A percentile compares a stretch with the other conserved stretches of the same genome.
These are phyloP conservation scores for Linepithema humile DNA, from an alignment of 1,140 invertebrate genomes.

Conservation along the genomic window DNA sequence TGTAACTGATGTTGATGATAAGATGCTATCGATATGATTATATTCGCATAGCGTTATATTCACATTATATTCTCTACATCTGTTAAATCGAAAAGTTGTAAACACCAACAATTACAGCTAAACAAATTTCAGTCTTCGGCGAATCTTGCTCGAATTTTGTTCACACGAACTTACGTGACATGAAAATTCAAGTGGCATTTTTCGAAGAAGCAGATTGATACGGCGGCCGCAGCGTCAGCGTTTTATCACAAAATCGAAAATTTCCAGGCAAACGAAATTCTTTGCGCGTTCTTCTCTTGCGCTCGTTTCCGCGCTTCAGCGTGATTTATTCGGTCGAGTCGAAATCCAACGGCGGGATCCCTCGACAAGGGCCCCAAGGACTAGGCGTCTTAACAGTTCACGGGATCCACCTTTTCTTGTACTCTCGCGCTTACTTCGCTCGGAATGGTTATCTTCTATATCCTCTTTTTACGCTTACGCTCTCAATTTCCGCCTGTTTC, in stretches of 20 bases:
- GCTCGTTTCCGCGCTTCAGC: constrained; percentile 40
- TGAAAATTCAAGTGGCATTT: constrained; percentile 20
- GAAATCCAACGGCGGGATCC: constrained; percentile 42
- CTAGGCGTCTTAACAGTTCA: constrained; percentile 43
- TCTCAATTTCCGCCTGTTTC: constrained; percentile 56
- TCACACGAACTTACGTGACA: too few species aligned
- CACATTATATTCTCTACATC: constrained; percentile 17
- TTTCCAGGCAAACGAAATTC: constrained; percentile 46
- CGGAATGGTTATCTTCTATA: constrained; percentile 57
- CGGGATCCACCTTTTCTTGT: constrained; percentile 35
- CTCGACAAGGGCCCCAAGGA: constrained; percentile 51
- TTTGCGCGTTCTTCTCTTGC: constrained; percentile 26
- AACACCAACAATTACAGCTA: constrained; percentile 53
- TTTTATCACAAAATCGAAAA: constrained; percentile 42
- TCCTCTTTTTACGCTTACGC: constrained; percentile 49
- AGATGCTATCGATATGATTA: too few species aligned
- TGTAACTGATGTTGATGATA: neutral
- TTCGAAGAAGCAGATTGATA: constrained; percentile 1
- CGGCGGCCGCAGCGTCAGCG: constrained; percentile 16
- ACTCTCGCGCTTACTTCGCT: constrained; percentile 16
- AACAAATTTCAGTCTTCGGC: too few species aligned
- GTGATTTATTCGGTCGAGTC: constrained; percentile 55
- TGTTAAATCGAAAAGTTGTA: constrained; percentile 40
- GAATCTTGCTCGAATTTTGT: too few species aligned
- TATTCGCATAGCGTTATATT: too few species aligned